Conservation (phyloP, 92 coral and sea anemone species). For the Siderastrea radians region DNA sequence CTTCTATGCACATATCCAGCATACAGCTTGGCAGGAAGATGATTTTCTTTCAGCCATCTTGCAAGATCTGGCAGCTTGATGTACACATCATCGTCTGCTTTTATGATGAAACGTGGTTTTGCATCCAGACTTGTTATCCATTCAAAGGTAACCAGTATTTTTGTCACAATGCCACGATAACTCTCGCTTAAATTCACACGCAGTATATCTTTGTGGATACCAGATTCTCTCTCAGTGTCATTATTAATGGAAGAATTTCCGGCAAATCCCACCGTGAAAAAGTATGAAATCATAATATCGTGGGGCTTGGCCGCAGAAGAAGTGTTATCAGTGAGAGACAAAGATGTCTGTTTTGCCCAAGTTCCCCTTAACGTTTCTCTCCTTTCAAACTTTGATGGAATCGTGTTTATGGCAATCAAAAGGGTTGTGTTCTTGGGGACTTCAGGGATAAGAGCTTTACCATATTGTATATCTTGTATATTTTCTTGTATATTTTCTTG, state of each 20-base stretch:
- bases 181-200: background rate
- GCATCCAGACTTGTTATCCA: background rate
- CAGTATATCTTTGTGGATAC: background rate
- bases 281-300: background rate
- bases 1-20: conserved; percentile 1
- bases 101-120: background rate
- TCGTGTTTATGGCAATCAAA: background rate
- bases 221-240: background rate
- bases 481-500: too few species aligned
- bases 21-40: background rate
- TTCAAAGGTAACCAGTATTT: background rate
- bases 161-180: background rate
- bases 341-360: conserved; percentile 8
- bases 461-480: too few species aligned
- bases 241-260: background rate
- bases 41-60: background rate
- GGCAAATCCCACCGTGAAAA: conserved; percentile 3
- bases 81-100: conserved; percentile 14
- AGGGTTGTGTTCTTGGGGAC: background rate
- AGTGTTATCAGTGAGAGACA: background rate
- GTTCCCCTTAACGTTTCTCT: conserved; percentile 6
- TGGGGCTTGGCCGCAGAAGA: too few species aligned
- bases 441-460: background rate
- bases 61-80: background rate
- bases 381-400: background rate